Percentiles rank a stretch among this genome's conserved stretches.
Conservation (phyloP, 2,113 vertebrate genomes). For the Lathamus discolor region DNA sequence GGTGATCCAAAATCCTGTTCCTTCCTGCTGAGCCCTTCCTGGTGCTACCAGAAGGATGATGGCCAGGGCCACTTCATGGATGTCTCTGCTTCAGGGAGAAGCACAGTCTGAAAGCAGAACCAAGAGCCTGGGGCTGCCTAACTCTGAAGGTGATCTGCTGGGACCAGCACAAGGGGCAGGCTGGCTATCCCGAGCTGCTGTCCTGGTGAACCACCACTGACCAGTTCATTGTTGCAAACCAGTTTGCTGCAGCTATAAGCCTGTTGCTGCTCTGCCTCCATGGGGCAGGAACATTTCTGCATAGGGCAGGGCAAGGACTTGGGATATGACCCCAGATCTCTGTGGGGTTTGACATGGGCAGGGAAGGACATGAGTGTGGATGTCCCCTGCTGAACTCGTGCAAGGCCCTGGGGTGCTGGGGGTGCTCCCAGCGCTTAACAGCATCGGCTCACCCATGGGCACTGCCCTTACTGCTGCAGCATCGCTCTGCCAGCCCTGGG, state of each 20-base stretch:
- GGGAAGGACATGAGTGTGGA: accelerated
- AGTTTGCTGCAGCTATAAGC: background rate
- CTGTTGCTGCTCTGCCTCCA: background rate
- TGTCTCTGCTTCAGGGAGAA: background rate
- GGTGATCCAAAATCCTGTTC: background rate
- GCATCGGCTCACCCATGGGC: accelerated
- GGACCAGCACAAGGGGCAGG: background rate
- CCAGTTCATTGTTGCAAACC: background rate
- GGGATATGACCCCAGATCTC: background rate
- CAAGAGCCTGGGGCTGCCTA: background rate
- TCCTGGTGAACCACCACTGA: accelerated
- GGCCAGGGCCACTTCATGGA: accelerated
- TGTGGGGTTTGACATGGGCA: background rate
- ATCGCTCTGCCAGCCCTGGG: accelerated
- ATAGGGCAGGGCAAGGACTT: background rate
- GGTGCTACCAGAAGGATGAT: background rate
- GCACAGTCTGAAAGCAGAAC: background rate
- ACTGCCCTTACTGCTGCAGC: background rate
- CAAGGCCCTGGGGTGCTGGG: accelerated
- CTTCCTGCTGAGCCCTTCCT: background rate
- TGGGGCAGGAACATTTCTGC: accelerated
- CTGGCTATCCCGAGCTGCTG: background rate
- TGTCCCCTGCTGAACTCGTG: background rate
- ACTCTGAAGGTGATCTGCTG: background rate
- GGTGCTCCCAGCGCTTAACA: background rate